A percentile compares a stretch with the other conserved stretches of the same genome.
Conservation (phyloP, 2,888 invertebrate species). For the Agonopterix alstromeriana region DNA sequence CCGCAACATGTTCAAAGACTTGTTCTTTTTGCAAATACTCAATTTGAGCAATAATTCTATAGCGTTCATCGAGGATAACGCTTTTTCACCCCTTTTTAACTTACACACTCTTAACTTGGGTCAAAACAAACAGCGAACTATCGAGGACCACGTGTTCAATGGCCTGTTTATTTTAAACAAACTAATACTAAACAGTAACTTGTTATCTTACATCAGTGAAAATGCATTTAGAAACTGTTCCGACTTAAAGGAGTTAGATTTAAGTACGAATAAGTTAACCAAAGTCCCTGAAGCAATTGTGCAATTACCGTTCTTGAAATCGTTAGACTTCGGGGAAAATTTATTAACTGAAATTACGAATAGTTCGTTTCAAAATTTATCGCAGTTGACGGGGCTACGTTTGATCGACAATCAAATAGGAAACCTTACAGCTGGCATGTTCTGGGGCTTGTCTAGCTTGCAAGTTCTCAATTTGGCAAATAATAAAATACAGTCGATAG, state of each 20-base stretch:
- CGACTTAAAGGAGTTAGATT: constrained; percentile 90
- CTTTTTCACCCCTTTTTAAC: constrained; percentile 91
- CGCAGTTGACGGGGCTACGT: constrained; percentile 90
- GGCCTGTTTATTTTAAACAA: constrained; percentile 90
- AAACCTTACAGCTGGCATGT: constrained; percentile 90
- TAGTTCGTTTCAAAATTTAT: constrained; percentile 89
- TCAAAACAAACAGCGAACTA: constrained; percentile 87
- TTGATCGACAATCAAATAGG: constrained; percentile 94
- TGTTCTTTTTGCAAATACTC: constrained; percentile 91
- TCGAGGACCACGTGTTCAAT: constrained; percentile 88
- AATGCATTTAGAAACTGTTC: constrained; percentile 92
- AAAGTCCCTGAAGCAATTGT: constrained; percentile 90
- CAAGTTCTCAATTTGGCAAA: constrained; percentile 93
- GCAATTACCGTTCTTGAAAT: constrained; percentile 89
- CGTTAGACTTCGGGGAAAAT: constrained; percentile 94
- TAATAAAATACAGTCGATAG: constrained; percentile 91
- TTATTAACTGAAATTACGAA: constrained; percentile 88
- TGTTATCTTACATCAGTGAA: constrained; percentile 84
- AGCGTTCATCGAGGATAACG: constrained; percentile 88
- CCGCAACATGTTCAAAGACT: constrained; percentile 88
- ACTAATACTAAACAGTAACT: constrained; percentile 89
- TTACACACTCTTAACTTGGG: constrained; percentile 92
- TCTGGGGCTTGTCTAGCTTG: constrained; percentile 87
- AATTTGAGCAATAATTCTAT: constrained; percentile 91
- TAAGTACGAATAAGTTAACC: constrained; percentile 90